Evolutionary conservation across 2,797 vertebrate species (phyloP).

Genomic region (Sebastes cheni): DNA sequence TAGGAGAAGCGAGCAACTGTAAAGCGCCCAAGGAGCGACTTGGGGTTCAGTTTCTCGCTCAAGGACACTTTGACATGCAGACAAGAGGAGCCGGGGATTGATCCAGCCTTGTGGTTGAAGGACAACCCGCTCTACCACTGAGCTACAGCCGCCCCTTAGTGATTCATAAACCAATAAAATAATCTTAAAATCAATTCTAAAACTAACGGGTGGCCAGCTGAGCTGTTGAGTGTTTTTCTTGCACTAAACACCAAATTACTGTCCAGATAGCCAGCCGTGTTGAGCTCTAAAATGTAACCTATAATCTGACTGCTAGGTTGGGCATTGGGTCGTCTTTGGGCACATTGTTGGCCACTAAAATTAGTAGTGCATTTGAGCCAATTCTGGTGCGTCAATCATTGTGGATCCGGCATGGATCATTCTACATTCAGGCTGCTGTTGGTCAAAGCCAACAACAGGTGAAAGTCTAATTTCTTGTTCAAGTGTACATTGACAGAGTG

Average conservation of each 20-base stretch:
- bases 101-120: too few relatives aligned
- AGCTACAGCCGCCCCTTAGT: too few relatives aligned
- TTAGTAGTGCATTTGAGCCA: neutral
- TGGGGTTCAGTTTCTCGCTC: too few relatives aligned
- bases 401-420: neutral
- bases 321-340: neutral
- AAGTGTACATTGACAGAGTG: neutral
- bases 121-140: too few relatives aligned
- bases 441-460: neutral
- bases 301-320: neutral
- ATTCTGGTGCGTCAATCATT: neutral
- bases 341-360: neutral
- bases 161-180: too few relatives aligned
- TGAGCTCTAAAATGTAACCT: neutral
- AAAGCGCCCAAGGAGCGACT: too few relatives aligned
- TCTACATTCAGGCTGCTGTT: neutral
- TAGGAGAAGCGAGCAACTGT: too few relatives aligned
- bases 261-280: neutral
- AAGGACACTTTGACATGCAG: too few relatives aligned
- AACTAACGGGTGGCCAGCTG: too few relatives aligned
- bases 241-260: neutral
- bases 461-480: neutral
- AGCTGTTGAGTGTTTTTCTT: neutral
- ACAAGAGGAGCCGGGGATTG: too few relatives aligned
- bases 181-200: too few relatives aligned